Evolutionary conservation across 2,888 invertebrate species (phyloP), one percentile per base, ranked within the genome.

Genomic region (Drosophila suboccidentalis): DNA sequence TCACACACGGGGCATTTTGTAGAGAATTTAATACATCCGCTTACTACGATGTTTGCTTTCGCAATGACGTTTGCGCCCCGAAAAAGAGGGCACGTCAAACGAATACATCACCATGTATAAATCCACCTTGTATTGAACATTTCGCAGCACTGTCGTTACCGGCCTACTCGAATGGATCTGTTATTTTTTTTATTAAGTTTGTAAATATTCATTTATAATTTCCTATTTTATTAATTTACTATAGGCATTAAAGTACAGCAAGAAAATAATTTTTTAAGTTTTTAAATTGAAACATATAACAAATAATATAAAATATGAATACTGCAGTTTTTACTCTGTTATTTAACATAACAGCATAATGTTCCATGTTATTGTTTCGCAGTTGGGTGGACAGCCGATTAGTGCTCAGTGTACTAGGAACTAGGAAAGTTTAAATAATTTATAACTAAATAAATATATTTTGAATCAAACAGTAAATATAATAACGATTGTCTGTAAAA

Each of bases 361-460:
- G 57, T 58, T 58, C 26, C 8, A 8, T 32, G 34, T 61, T 36
- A 9, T 13, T 58, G 47, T 59, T 59, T 26, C 41, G 32, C 32
- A 9, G 49, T 41, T 50, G 49, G 49, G 50, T 50, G 50, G 54
- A 32, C 32, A 51, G 43, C 54, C 54, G 46, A 62, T 29, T 17
- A 54, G 62, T 39, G 13, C 47, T 47, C 29, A 55, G 39, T 55
- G 29, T 49, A 19, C 19, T 63, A 43, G 53, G 11, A 61, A 63
- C 64, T 70, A 83, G 82, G 79, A 74, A 85, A 82, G 71, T 82
- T 59, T 22, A 34, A 50, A 22, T 41, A 38, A 69, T 51, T 44
- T 51, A 2, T n/a, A 47, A 64, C 51, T 60, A 55, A 36, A 36
- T 19, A 69, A 61, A 67, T 57, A 19, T 10, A 44, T 54, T 46